Percentiles rank a stretch among this genome's conserved stretches.
Conservation (phyloP, 2,888 invertebrate species). For the Ectobius pallidus region DNA sequence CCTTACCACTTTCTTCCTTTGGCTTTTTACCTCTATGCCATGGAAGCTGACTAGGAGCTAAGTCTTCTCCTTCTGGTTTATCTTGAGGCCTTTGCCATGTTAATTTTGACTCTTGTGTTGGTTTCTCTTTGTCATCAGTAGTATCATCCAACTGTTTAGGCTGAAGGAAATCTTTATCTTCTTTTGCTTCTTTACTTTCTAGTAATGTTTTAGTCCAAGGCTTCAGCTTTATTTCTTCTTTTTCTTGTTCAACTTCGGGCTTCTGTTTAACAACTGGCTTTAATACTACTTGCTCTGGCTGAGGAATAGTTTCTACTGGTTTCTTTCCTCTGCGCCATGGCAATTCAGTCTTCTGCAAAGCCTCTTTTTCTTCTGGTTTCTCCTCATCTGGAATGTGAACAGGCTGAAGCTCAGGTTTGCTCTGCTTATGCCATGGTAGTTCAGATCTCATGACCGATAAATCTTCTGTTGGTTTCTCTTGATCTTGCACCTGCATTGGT, state of each 20-base stretch:
- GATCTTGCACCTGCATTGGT: conserved; percentile 10
- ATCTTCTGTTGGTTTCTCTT: conserved; percentile 35
- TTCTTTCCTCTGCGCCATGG: conserved; percentile 15
- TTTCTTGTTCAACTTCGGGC: conserved; percentile 8
- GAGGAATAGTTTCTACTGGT: neutral
- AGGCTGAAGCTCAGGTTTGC: neutral
- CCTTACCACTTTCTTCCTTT: conserved; percentile 47
- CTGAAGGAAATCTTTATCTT: too few species aligned
- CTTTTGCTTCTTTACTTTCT: too few species aligned
- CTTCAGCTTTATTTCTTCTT: conserved; percentile 57
- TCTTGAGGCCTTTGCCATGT: too few species aligned
- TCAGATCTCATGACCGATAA: neutral
- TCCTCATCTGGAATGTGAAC: conserved; percentile 25
- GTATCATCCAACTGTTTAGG: too few species aligned
- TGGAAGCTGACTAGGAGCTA: neutral
- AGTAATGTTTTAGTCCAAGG: conserved; percentile 36
- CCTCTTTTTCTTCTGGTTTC: conserved; percentile 42
- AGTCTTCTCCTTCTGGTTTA: too few species aligned
- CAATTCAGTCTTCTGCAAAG: conserved; percentile 23
- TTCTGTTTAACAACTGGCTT: conserved; percentile 35
- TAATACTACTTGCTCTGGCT: neutral
- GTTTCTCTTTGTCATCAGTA: too few species aligned
- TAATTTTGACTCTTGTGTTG: too few species aligned
- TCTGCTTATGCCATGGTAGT: conserved; percentile 3
- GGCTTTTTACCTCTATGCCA: conserved; percentile 32